Percentiles rank a stretch among this genome's conserved stretches.
phyloP scores from a whole-genome alignment of 2,113 vertebrate species.

The Chloroceryle aenea region DNA sequence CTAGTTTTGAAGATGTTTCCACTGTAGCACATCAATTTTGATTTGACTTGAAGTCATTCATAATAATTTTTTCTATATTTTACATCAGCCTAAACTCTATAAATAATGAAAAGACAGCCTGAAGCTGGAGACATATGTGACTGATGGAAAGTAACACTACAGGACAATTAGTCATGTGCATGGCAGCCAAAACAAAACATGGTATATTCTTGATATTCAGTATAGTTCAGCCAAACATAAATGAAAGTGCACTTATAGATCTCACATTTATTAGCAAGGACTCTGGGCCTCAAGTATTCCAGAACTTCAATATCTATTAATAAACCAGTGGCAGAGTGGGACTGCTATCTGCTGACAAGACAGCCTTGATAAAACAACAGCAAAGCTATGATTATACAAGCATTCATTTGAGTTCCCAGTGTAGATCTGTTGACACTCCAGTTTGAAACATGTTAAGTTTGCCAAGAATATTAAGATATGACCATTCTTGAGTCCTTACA shows the following conservation, averaged over 20 bases:
- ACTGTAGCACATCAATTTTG: background rate
- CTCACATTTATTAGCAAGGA: constrained; percentile 66
- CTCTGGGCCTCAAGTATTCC: constrained; percentile 67
- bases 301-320: constrained; percentile 78
- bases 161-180: background rate
- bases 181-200: background rate
- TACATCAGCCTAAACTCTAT: background rate
- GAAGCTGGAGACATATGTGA: background rate
- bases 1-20: background rate
- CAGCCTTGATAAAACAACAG: constrained; percentile 64
- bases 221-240: background rate
- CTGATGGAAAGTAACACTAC: background rate
- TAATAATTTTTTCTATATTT: background rate
- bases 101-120: background rate
- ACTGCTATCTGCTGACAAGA: constrained; percentile 76
- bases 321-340: constrained; percentile 70
- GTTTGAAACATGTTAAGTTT: constrained; percentile 8
- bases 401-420: constrained; percentile 35
- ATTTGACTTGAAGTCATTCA: background rate
- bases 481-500: background rate
- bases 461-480: background rate
- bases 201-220: background rate
- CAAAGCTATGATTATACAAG: constrained; percentile 64
- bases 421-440: constrained; percentile 17
- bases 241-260: constrained; percentile 48